Conservation (phyloP, 2,888 invertebrate species). For the Ditylenchus weischeri region DNA sequence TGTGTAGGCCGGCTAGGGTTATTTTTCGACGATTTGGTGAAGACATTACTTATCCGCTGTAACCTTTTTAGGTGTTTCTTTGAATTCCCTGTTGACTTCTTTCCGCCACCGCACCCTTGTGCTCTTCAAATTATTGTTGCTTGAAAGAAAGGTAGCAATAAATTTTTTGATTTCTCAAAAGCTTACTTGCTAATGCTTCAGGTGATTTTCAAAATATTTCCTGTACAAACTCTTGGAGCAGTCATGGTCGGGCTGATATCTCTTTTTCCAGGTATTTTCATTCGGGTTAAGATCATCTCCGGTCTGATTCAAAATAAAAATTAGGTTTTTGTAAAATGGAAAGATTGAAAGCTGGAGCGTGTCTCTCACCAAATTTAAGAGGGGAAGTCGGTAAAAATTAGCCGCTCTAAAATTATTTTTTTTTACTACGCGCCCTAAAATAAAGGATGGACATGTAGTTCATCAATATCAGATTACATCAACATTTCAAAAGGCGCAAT, state of each 20-base stretch:
- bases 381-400: too few relatives aligned
- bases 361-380: too few relatives aligned
- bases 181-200: constrained; percentile 59
- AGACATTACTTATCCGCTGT: too few relatives aligned
- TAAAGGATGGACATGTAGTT: too few relatives aligned
- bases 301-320: not conserved
- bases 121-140: constrained; percentile 82
- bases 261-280: constrained; percentile 72
- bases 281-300: not conserved
- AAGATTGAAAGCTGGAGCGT: too few relatives aligned
- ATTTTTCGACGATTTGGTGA: constrained; percentile 17
- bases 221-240: constrained; percentile 82
- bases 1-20: constrained; percentile 50
- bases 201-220: constrained; percentile 86
- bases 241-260: constrained; percentile 83
- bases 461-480: too few relatives aligned
- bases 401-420: too few relatives aligned
- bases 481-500: too few relatives aligned
- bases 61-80: constrained; percentile 71
- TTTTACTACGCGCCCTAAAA: too few relatives aligned
- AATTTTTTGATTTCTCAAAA: not conserved
- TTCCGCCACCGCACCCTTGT: constrained; percentile 89
- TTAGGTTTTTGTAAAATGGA: too few relatives aligned
- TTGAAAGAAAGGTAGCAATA: constrained; percentile 70
- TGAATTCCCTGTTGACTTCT: constrained; percentile 74